Conservation (phyloP, 2,888 invertebrate species). For the Hirtodrosophila trivittata region DNA sequence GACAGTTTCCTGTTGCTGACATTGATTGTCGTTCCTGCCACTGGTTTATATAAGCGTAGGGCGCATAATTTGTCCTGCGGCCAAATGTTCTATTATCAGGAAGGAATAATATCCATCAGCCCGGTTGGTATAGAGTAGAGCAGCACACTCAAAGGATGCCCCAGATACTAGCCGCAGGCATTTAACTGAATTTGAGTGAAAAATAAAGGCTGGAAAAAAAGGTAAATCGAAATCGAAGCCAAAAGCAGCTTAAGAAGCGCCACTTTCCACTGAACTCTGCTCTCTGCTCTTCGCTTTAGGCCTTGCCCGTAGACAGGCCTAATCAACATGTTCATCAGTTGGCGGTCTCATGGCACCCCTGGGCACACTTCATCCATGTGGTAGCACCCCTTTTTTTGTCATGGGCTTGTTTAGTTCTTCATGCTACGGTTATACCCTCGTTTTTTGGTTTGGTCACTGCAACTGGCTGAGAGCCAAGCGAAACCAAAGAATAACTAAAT, state of each 20-base stretch:
- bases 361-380: conserved; percentile 6
- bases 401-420: neutral
- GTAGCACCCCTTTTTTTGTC: conserved; percentile 35
- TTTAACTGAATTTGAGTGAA: conserved; percentile 72
- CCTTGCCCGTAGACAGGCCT: conserved; percentile 31
- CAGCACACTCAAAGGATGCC: conserved; percentile 50
- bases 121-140: too few relatives aligned
- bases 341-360: conserved; percentile 7
- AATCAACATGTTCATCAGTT: conserved; percentile 52
- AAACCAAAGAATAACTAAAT: conserved; percentile 21
- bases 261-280: neutral
- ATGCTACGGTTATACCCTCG: conserved; percentile 25
- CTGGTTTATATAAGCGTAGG: conserved; percentile 41
- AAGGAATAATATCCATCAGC: conserved; percentile 60
- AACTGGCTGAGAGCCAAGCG: conserved; percentile 11
- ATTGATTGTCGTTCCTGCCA: conserved; percentile 65
- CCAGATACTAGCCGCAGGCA: conserved; percentile 65
- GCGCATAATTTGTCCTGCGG: conserved; percentile 73
- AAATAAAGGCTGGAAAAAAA: conserved; percentile 46
- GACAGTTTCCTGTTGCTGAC: conserved; percentile 69
- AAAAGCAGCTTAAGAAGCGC: conserved; percentile 45
- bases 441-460: conserved; percentile 21
- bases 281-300: conserved; percentile 10
- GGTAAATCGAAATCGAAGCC: conserved; percentile 24
- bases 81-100: conserved; percentile 73